Percentiles rank a stretch among this genome's conserved stretches.
These are phyloP conservation scores for Nemoura dubitans DNA, from an alignment of 2,888 invertebrate genomes.

Conservation along the genomic window DNA sequence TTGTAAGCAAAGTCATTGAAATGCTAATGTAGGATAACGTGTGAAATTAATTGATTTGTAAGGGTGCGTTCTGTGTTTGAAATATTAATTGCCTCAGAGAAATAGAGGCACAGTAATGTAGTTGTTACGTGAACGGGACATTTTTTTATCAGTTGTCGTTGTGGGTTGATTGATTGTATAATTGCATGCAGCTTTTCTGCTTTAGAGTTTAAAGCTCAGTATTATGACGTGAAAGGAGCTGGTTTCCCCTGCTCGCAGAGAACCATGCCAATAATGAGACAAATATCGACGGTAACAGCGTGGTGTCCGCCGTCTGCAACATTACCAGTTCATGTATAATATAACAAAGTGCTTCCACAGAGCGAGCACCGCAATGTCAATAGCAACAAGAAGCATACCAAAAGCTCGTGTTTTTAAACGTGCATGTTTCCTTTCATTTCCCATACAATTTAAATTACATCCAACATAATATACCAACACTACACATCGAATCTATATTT, in stretches of 20 bases:
- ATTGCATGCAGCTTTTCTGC: neutral
- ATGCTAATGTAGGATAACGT: too few relatives aligned
- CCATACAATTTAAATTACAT: neutral
- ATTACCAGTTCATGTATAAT: neutral
- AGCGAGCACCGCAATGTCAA: neutral
- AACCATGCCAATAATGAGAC: neutral
- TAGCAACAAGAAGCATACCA: neutral
- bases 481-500: neutral
- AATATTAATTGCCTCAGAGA: neutral
- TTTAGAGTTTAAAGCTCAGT: neutral
- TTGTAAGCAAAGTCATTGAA: too few relatives aligned
- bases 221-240: neutral
- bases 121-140: neutral
- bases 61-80: neutral
- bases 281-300: neutral
- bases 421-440: neutral
- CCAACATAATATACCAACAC: neutral
- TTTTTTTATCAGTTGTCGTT: conserved; percentile 2
- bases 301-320: neutral
- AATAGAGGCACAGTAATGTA: neutral
- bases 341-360: neutral
- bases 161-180: neutral
- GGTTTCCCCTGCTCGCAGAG: neutral
- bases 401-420: neutral
- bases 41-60: neutral